Evolutionary conservation across 2,113 vertebrate species (phyloP).

Genomic region (Ceyx melanurus): DNA sequence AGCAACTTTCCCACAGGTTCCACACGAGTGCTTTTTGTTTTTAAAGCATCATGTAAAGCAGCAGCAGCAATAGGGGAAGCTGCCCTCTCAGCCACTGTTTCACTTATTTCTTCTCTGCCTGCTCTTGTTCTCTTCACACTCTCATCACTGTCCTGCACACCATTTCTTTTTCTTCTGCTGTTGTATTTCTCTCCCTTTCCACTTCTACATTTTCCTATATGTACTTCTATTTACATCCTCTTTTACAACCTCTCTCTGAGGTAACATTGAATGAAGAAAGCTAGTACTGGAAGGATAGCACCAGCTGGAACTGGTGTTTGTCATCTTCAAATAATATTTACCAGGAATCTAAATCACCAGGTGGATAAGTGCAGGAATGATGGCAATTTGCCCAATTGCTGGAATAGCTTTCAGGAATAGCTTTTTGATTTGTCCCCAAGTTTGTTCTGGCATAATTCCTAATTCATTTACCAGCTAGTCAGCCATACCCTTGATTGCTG

Average conservation of each 20-base stretch:
- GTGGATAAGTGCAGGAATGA: slow-evolving; percentile 17
- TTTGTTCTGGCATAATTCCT: slow-evolving; percentile 51
- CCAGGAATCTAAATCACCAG: background rate
- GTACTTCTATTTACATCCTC: background rate
- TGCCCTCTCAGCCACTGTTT: background rate
- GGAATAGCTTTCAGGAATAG: background rate
- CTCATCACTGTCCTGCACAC: background rate
- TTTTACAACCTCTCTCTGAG: background rate
- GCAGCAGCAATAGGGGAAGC: background rate
- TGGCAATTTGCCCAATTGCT: slow-evolving; percentile 7
- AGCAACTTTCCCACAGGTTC: background rate
- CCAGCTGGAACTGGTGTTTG: background rate
- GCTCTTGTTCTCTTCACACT: background rate
- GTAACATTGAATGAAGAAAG: background rate
- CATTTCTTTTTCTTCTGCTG: background rate
- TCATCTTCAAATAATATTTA: slow-evolving; percentile 13
- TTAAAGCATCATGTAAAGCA: too few relatives aligned
- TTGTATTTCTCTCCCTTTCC: background rate
- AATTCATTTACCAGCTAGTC: slow-evolving; percentile 55
- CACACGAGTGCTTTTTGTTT: too few relatives aligned
- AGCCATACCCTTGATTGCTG: background rate
- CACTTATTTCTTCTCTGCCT: background rate
- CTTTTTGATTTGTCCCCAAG: slow-evolving; percentile 21
- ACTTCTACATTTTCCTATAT: background rate
- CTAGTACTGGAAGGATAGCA: background rate